A percentile compares a stretch with the other conserved stretches of the same genome.
phyloP scores from a whole-genome alignment of 2,888 invertebrate genomes.

The Mimachlamys varia region DNA sequence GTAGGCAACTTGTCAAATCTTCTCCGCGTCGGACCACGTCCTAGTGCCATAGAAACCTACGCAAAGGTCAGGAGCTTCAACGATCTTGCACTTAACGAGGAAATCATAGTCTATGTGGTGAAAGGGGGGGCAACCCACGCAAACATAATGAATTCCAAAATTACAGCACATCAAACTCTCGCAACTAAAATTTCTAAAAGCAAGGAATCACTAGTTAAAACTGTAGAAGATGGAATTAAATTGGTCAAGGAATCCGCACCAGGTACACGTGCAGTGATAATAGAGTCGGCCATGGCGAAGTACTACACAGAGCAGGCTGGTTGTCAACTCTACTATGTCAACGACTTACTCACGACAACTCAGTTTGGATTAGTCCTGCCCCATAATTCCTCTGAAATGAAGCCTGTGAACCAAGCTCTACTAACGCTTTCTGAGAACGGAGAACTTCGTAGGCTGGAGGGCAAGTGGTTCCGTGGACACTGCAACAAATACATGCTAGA shows the following conservation, averaged over 20 bases:
- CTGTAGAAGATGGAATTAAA: slow-evolving; percentile 58
- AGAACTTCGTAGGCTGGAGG: slow-evolving; percentile 57
- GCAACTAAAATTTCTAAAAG: slow-evolving; percentile 49
- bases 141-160: neutral
- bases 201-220: slow-evolving; percentile 38
- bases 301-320: slow-evolving; percentile 63
- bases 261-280: slow-evolving; percentile 67
- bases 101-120: slow-evolving; percentile 62
- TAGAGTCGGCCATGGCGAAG: slow-evolving; percentile 72
- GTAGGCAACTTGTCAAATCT: slow-evolving; percentile 71
- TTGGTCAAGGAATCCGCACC: slow-evolving; percentile 56
- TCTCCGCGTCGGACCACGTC: slow-evolving; percentile 59
- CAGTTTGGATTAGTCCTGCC: slow-evolving; percentile 64
- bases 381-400: slow-evolving; percentile 49
- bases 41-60: slow-evolving; percentile 44
- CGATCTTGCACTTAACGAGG: slow-evolving; percentile 62
- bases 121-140: slow-evolving; percentile 59
- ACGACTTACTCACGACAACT: slow-evolving; percentile 57
- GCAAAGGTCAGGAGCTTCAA: slow-evolving; percentile 57
- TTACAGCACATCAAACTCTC: slow-evolving; percentile 38
- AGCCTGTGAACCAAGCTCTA: slow-evolving; percentile 58
- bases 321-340: slow-evolving; percentile 72
- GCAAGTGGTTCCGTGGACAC: slow-evolving; percentile 68
- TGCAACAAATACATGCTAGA: slow-evolving; percentile 63
- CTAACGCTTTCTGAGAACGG: slow-evolving; percentile 64